Percentiles rank a stretch among this genome's conserved stretches.
Evolutionary conservation across 2,113 vertebrate genomes (phyloP).

Genomic region (Hyperopisus bebe): DNA sequence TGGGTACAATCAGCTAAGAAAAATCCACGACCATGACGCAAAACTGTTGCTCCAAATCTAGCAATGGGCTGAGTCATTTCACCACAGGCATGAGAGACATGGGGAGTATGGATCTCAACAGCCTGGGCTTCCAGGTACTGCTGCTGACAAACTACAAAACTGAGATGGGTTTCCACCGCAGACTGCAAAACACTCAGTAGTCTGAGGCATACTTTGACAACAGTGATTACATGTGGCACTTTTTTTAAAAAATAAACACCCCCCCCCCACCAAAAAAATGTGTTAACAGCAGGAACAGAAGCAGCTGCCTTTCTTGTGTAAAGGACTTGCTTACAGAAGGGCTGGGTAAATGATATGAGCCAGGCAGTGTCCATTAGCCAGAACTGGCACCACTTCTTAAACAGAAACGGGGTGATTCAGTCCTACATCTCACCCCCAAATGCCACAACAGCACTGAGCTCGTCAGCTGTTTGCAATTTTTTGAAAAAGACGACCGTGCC

Average conservation of each 20-base stretch:
- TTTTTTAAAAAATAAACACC: too few species aligned
- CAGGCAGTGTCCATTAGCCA: neutral
- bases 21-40: neutral
- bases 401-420: neutral
- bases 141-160: neutral
- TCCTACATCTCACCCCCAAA: neutral
- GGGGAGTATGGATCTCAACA: neutral
- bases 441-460: neutral
- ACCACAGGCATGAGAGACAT: neutral
- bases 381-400: neutral
- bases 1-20: neutral
- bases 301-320: neutral
- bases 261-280: neutral
- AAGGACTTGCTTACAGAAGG: neutral
- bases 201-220: neutral
- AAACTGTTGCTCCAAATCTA: neutral
- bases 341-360: neutral
- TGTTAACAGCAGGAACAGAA: neutral
- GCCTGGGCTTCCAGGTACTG: neutral
- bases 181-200: neutral
- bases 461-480: neutral
- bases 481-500: neutral
- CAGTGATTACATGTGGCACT: neutral
- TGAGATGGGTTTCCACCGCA: neutral
- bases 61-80: neutral